Percentiles rank a stretch among this genome's conserved stretches.
Evolutionary conservation across 2,113 vertebrate genomes (phyloP).

Genomic region (Scomber japonicus): DNA sequence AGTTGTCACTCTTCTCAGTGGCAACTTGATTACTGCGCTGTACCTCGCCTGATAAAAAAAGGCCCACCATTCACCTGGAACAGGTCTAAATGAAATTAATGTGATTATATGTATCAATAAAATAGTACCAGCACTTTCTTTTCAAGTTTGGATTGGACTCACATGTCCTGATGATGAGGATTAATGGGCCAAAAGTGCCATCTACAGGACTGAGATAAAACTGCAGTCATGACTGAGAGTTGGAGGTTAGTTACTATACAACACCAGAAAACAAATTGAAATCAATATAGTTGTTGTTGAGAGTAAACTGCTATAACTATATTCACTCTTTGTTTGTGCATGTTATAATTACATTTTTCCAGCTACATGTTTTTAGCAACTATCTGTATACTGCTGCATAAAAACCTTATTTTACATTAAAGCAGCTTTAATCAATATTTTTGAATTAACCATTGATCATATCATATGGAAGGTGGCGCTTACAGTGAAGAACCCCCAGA

Average conservation of each 20-base stretch:
- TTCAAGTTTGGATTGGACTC: slow-evolving; percentile 2
- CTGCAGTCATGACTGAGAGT: slow-evolving; percentile 1
- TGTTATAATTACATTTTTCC: no score
- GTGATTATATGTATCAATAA: slow-evolving; percentile 60
- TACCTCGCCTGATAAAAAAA: slow-evolving; percentile 49
- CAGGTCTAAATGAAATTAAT: slow-evolving; percentile 33
- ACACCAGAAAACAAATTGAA: not conserved
- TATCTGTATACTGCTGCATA: no score
- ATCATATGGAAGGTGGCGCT: no score
- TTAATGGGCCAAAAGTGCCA: slow-evolving; percentile 59
- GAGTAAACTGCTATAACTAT: not conserved
- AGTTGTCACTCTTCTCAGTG: slow-evolving; percentile 70
- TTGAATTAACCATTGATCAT: no score
- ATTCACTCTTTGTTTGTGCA: no score
- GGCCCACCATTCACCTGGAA: slow-evolving; percentile 61
- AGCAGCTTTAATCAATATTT: no score
- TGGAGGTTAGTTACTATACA: not conserved
- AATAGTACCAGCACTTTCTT: slow-evolving; percentile 29
- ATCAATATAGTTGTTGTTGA: not conserved
- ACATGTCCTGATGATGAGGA: not conserved
- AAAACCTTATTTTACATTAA: no score
- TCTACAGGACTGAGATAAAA: slow-evolving; percentile 32
- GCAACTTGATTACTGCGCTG: slow-evolving; percentile 60
- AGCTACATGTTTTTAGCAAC: no score
- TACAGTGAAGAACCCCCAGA: no score